Evolutionary conservation across 2,888 invertebrate genomes (phyloP), one percentile per base, ranked within the genome.

Genomic region (Thecophora atra): DNA sequence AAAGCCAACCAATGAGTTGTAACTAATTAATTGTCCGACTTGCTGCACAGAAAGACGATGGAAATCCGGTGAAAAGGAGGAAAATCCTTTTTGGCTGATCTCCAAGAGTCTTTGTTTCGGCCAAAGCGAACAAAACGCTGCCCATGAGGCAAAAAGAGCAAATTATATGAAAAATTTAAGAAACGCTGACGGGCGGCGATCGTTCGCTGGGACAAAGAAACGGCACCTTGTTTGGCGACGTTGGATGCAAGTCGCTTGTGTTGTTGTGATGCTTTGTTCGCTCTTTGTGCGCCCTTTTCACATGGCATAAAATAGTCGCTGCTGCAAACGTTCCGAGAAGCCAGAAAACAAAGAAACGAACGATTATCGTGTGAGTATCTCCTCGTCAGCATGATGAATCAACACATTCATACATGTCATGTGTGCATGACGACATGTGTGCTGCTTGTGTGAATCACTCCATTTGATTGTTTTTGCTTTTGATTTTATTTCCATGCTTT

Each of bases 1-100:
- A 67, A 67, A 24, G 28, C 28, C 3, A 69, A 8, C 26, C 58
- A 44, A 51, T 60, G 47, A 60, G 28, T 69, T 69, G 62, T 47
- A 58, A 69, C 51, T 69, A 69, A 69, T 69, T 69, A 47, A 62
- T 69, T 69, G 69, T 62, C 24, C 37, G 44, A 58, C 28, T 21
- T 51, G 19, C 47, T 47, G 51, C 60, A 44, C 47, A 26, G 13
- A 44, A 44, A 26, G 24, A 24, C 64, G 47, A 63, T 42, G 64
- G 44, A 11, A 47, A 47, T 1, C 2, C 47, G 47, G n/a, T 37
- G 37, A 2, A 37, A 37, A 37, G 17, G 6, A n/a, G 24, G 58
- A 58, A 58, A 58, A 58, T 58, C 17, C n/a, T 37, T 37, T 11
- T 17, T 58, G 58, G 58, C 58, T 26, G 13, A 13, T 24, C 28